Conservation (phyloP, 2,797 vertebrate genomes). For the Parauchenoglanis punctatus region DNA sequence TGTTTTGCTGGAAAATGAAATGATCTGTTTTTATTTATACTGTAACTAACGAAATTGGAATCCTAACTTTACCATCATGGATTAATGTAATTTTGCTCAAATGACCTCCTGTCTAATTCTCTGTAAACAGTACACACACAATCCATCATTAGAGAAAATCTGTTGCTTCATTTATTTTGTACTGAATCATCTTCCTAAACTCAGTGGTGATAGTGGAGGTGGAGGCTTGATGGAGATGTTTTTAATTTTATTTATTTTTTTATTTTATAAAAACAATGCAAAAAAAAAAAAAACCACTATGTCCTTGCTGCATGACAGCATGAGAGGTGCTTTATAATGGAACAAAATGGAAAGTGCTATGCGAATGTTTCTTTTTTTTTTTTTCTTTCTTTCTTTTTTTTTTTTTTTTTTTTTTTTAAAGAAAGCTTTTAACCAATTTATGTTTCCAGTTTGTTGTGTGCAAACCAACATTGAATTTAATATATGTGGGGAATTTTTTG, state of each 20-base stretch:
- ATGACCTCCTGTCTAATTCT: constrained; percentile 32
- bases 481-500: constrained; percentile 24
- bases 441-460: constrained; percentile 52
- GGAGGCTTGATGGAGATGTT: constrained; percentile 10
- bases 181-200: constrained; percentile 10
- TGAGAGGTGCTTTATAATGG: constrained; percentile 51
- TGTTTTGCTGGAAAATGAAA: constrained; percentile 34
- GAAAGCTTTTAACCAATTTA: constrained; percentile 23
- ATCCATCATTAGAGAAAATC: background rate
- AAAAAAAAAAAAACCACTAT: background rate
- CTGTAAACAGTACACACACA: constrained; percentile 29
- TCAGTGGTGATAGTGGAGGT: constrained; percentile 7
- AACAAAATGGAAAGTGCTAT: constrained; percentile 66
- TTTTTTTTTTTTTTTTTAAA: background rate
- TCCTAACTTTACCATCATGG: constrained; percentile 24
- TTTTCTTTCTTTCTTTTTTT: background rate
- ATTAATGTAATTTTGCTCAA: constrained; percentile 37
- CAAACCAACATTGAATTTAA: constrained; percentile 40
- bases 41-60: constrained; percentile 16
- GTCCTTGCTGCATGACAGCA: constrained; percentile 33
- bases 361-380: constrained; percentile 38
- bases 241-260: background rate
- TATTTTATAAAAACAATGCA: background rate
- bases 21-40: constrained; percentile 60
- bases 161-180: constrained; percentile 40